phyloP scores from a whole-genome alignment of 2,797 vertebrate genomes.

The Echeneis naucrates region DNA sequence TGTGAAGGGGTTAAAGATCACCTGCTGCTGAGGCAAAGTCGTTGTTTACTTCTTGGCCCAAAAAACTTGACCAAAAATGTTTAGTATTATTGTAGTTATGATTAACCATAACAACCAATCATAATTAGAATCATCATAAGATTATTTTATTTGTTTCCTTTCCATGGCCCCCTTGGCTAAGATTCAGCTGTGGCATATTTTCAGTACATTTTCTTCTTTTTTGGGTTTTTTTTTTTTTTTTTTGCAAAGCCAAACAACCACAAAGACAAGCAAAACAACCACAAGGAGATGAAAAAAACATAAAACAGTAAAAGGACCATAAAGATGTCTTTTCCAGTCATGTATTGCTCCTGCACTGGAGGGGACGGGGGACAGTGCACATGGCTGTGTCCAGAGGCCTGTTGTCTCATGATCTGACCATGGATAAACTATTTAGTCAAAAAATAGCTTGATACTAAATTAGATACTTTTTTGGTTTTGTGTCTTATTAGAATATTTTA shows the following conservation, averaged over 20 bases:
- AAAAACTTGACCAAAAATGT: slow-evolving; percentile 16
- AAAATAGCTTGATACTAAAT: too few relatives aligned
- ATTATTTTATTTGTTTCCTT: background rate
- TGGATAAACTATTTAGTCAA: background rate
- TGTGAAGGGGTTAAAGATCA: slow-evolving; percentile 65
- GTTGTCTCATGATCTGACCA: background rate
- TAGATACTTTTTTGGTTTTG: background rate
- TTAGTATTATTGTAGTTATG: slow-evolving; percentile 7
- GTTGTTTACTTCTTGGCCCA: slow-evolving; percentile 56
- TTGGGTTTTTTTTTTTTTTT: too few relatives aligned
- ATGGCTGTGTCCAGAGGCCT: background rate
- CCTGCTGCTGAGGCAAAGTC: slow-evolving; percentile 41
- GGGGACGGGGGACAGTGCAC: background rate
- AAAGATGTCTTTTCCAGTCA: slow-evolving; percentile 6
- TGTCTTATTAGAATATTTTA: background rate
- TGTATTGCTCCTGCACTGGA: too few relatives aligned
- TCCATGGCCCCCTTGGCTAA: slow-evolving; percentile 6
- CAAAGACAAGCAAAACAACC: background rate
- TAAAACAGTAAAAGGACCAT: background rate
- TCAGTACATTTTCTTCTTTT: background rate
- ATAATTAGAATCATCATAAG: background rate
- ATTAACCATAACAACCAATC: too few relatives aligned
- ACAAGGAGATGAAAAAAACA: background rate
- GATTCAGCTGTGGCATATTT: slow-evolving; percentile 13
- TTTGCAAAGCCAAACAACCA: background rate